Evolutionary conservation across 2,113 vertebrate genomes (phyloP).

Genomic region (Eurystomus gularis): DNA sequence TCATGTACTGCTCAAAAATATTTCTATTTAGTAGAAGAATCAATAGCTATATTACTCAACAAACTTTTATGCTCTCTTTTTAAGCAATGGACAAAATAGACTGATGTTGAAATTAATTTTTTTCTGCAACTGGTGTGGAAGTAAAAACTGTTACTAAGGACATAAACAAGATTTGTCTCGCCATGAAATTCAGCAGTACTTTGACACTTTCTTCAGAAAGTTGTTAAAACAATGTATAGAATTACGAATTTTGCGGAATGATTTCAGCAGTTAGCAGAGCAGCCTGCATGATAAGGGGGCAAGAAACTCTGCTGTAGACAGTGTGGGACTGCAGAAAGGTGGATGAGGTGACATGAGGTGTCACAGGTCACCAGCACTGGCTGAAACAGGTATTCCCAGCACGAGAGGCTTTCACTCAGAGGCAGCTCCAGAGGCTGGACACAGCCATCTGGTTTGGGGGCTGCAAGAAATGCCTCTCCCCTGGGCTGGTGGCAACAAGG

Average conservation of each 20-base stretch:
- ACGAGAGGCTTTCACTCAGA: too few species aligned
- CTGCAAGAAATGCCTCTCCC: neutral
- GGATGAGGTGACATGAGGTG: neutral
- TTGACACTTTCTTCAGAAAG: neutral
- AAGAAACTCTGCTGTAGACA: neutral
- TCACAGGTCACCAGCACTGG: neutral
- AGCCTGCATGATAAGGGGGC: neutral
- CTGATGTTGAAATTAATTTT: neutral
- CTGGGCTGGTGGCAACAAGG: neutral
- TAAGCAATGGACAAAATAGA: neutral
- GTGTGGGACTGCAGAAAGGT: neutral
- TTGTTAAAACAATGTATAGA: neutral
- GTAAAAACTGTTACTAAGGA: neutral
- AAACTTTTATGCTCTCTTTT: neutral
- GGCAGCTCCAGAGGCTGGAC: neutral
- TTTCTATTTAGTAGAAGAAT: neutral
- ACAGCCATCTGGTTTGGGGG: neutral
- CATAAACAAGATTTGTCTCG: neutral
- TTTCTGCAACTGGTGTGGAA: neutral
- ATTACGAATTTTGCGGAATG: neutral
- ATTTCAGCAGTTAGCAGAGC: neutral
- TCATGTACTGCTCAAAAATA: neutral
- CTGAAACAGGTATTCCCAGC: rapidly evolving
- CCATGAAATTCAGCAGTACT: neutral
- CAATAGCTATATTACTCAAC: neutral